Conservation (phyloP, 2,888 invertebrate species). For the Atherix ibis region DNA sequence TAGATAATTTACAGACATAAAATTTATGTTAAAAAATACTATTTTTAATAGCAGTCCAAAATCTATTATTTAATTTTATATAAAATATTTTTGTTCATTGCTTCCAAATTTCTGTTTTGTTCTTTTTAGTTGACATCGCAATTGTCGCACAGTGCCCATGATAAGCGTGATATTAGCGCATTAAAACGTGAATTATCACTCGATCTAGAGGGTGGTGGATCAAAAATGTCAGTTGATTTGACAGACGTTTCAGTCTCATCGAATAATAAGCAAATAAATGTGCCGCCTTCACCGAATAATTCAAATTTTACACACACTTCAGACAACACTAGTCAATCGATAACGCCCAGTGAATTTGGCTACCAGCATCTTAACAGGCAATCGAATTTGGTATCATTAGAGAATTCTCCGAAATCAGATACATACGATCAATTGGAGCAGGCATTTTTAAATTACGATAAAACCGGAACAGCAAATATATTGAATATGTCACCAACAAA, state of each 20-base stretch:
- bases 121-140: constrained; percentile 15
- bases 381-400: constrained; percentile 29
- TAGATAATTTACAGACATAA: too few relatives aligned
- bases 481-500: constrained; percentile 4
- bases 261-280: constrained; percentile 13
- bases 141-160: constrained; percentile 16
- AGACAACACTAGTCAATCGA: constrained; percentile 34
- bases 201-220: constrained; percentile 21
- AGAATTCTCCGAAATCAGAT: constrained; percentile 26
- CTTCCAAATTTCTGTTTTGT: too few relatives aligned
- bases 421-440: constrained; percentile 21
- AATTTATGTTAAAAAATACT: too few relatives aligned
- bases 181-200: constrained; percentile 30
- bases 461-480: constrained; percentile 13
- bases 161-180: constrained; percentile 29
- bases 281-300: constrained; percentile 26
- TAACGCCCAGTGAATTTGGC: constrained; percentile 32
- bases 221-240: constrained; percentile 18
- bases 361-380: constrained; percentile 32
- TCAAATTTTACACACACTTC: constrained; percentile 24
- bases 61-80: too few relatives aligned
- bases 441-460: constrained; percentile 16
- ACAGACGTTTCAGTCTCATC: constrained; percentile 13
- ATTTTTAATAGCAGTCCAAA: too few relatives aligned
- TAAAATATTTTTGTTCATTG: too few relatives aligned